Percentiles rank a stretch among this genome's conserved stretches.
phyloP scores from a whole-genome alignment of 2,113 vertebrate species.

The Rhabdornis inornatus region DNA sequence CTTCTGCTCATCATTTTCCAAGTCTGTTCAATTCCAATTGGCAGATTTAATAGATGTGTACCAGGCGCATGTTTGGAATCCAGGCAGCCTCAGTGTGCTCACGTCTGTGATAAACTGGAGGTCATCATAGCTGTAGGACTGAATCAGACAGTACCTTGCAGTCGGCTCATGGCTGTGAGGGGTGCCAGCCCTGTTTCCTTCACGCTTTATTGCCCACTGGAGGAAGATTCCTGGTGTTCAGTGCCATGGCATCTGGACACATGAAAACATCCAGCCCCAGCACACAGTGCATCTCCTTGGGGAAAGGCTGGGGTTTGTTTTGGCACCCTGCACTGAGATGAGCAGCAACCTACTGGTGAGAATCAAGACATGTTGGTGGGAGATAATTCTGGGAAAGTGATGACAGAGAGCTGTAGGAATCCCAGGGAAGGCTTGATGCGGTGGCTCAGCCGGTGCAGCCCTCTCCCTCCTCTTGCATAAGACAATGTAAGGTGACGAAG shows the following conservation, averaged over 20 bases:
- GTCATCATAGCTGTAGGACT: not conserved
- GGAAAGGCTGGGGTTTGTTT: not conserved
- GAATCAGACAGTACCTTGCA: not conserved
- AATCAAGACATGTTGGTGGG: not conserved
- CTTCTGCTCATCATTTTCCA: not conserved
- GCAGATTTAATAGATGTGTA: not conserved
- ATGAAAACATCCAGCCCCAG: not conserved
- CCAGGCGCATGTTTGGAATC: not conserved
- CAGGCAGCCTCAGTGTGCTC: not conserved
- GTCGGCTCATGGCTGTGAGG: fast-evolving
- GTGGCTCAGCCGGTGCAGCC: not conserved
- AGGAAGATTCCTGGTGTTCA: not conserved
- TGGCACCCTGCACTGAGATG: not conserved
- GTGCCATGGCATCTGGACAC: fast-evolving
- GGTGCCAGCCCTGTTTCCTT: not conserved
- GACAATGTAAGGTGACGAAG: not conserved
- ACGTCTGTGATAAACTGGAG: fast-evolving
- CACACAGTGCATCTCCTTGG: fast-evolving
- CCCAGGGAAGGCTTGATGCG: not conserved
- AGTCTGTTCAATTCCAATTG: not conserved
- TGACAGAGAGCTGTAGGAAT: constrained; percentile 25
- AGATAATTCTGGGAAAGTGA: not conserved
- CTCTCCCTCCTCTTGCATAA: not conserved
- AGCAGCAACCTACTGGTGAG: not conserved
- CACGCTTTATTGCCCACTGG: fast-evolving